Conservation (phyloP, 1,140 invertebrate species). For the Halictus rubicundus region DNA sequence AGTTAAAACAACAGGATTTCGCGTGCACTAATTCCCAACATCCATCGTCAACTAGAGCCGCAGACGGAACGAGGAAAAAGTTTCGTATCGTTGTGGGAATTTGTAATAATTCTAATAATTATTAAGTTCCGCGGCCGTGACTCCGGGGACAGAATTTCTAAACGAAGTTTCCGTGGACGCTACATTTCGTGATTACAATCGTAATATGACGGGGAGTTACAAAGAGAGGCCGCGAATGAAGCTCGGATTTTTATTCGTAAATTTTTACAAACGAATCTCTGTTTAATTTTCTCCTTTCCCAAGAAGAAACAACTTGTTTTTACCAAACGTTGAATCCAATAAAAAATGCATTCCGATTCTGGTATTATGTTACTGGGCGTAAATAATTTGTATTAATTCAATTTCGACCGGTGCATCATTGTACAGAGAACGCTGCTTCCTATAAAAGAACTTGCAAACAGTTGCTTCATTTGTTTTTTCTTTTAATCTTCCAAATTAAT, state of each 20-base stretch:
- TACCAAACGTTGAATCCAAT: too few relatives aligned
- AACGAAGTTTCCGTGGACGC: constrained; percentile 7
- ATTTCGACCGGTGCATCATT: too few relatives aligned
- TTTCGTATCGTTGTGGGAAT: not conserved
- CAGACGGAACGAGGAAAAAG: not conserved
- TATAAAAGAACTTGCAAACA: too few relatives aligned
- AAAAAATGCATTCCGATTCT: too few relatives aligned
- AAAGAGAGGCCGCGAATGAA: not conserved
- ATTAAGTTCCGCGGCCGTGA: constrained; percentile 6
- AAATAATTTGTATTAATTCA: too few relatives aligned
- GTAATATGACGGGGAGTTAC: constrained; percentile 18
- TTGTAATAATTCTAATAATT: constrained; percentile 41
- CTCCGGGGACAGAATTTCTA: constrained; percentile 27
- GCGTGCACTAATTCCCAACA: not conserved
- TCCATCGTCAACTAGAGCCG: not conserved
- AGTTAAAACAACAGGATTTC: not conserved
- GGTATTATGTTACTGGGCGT: too few relatives aligned
- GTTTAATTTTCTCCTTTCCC: too few relatives aligned
- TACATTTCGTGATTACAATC: constrained; percentile 30
- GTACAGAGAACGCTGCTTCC: too few relatives aligned
- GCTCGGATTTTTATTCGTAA: not conserved
- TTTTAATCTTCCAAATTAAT: too few relatives aligned
- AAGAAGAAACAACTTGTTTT: too few relatives aligned
- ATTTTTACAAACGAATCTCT: not conserved
- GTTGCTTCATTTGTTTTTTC: too few relatives aligned